Base-by-base conservation (phyloP, 2,888 invertebrate species). In the Rhagonycha fulva region DNA sequence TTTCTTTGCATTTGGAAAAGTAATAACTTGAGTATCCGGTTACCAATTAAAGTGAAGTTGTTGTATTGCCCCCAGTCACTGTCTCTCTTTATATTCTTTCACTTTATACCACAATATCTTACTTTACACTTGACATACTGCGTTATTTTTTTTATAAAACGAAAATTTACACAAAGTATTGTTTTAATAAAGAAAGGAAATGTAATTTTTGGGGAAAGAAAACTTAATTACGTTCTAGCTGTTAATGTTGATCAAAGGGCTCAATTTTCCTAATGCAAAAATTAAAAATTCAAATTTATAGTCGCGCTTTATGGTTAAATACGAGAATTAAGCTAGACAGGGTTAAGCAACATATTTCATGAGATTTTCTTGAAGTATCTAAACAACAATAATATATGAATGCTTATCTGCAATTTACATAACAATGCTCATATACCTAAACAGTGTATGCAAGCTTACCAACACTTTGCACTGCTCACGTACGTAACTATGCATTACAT, bases 31-130 rank as follows among this genome's bases (percentile, higher is more conserved):
- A 66, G n/a, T 47, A 47, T 23, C 63, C 9, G 26, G 63, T 26
- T 66, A 66, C 63, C 63, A 66, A 66, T 66, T 66, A 66, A 66
- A 66, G 24, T 66, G 26, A 66, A 66, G 63, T 66, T 66, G 63
- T 26, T 66, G 63, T 26, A 66, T 24, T 66, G 63, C 63, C 63
- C 11, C 63, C 26, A 66, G 63, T n/a, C 26, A 66, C 12, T n/a
- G 23, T 66, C 9, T 11, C 19, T 47, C 47, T 47, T 47, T 47
- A 47, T 2, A 47, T 47, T 47, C 47, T 47, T 47, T 47, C n/a
- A 47, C 47, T 66, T 66, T 66, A 24, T 66, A 2, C 63, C 26
- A 12, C 26, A 24, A 26, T 66, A 66, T 66, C 26, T 66, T 24
- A 24, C 63, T 66, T n/a, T 66, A 9, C 63, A 66, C 63, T 66